Percentiles rank a stretch among this genome's conserved stretches.
These are phyloP conservation scores for Chirona hameri DNA, from an alignment of 2,888 invertebrate genomes.

Conservation along the genomic window DNA sequence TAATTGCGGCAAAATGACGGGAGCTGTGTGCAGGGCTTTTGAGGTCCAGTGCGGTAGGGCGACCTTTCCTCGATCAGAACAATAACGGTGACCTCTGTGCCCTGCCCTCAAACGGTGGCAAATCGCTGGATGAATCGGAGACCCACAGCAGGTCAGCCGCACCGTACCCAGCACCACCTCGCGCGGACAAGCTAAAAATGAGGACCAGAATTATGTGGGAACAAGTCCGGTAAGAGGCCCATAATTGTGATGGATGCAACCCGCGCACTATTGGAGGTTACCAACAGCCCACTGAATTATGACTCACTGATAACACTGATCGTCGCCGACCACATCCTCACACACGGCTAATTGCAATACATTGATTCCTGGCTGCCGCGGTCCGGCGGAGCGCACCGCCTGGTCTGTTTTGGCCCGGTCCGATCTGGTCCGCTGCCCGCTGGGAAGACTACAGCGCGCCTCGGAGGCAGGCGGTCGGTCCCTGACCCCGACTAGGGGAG, in stretches of 20 bases:
- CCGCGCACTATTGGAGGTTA: not conserved
- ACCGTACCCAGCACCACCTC: not conserved
- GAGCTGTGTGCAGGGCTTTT: not conserved
- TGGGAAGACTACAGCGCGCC: too few relatives aligned
- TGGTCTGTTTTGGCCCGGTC: too few relatives aligned
- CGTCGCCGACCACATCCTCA: not conserved
- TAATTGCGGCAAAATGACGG: not conserved
- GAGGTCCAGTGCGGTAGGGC: too few relatives aligned
- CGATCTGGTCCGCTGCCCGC: too few relatives aligned
- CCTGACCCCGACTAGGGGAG: not conserved
- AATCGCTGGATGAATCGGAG: not conserved
- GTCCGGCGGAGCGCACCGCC: not conserved
- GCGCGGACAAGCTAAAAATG: not conserved
- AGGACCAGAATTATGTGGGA: not conserved
- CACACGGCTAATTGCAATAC: not conserved
- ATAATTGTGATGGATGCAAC: not conserved
- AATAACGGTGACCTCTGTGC: not conserved
- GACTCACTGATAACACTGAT: not conserved
- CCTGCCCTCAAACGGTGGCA: not conserved
- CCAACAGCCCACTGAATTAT: not conserved
- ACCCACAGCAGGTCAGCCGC: not conserved
- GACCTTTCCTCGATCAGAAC: not conserved
- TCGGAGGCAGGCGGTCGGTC: not conserved
- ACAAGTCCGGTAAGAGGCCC: not conserved
- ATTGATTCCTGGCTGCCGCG: not conserved